Evolutionary conservation across 2,113 vertebrate species (phyloP).

Genomic region (Probosciger aterrimus): DNA sequence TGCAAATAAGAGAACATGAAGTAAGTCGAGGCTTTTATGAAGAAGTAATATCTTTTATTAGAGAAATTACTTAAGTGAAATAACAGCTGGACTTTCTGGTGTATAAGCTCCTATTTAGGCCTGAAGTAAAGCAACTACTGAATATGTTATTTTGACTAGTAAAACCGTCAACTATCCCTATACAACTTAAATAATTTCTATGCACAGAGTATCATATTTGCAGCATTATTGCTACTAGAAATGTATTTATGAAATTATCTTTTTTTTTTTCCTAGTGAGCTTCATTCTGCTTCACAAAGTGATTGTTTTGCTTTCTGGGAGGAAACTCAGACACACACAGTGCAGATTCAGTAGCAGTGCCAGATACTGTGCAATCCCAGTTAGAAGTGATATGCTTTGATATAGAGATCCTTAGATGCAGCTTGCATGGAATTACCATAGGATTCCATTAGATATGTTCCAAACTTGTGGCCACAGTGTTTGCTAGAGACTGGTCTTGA

Average conservation of each 20-base stretch:
- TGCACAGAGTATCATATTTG: neutral
- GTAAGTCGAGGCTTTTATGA: neutral
- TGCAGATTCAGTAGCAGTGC: neutral
- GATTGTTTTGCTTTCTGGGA: neutral
- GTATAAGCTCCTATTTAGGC: neutral
- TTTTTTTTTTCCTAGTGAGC: neutral
- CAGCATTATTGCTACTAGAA: neutral
- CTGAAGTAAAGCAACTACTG: neutral
- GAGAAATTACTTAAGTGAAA: slow-evolving; percentile 4
- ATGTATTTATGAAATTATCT: neutral
- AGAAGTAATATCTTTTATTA: neutral
- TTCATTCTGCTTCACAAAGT: neutral
- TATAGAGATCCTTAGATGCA: neutral
- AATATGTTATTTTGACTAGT: neutral
- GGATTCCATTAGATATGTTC: neutral
- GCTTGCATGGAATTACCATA: neutral
- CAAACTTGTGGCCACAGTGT: neutral
- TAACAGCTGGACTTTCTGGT: slow-evolving; percentile 11
- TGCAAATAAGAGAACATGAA: neutral
- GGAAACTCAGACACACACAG: neutral
- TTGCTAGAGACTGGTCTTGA: neutral
- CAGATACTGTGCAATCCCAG: neutral
- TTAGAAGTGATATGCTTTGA: neutral
- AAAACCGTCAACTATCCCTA: neutral
- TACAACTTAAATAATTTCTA: neutral